These are phyloP conservation scores for Amphiprion clarkii DNA, from an alignment of 2,797 vertebrate species.

Conservation along the genomic window DNA sequence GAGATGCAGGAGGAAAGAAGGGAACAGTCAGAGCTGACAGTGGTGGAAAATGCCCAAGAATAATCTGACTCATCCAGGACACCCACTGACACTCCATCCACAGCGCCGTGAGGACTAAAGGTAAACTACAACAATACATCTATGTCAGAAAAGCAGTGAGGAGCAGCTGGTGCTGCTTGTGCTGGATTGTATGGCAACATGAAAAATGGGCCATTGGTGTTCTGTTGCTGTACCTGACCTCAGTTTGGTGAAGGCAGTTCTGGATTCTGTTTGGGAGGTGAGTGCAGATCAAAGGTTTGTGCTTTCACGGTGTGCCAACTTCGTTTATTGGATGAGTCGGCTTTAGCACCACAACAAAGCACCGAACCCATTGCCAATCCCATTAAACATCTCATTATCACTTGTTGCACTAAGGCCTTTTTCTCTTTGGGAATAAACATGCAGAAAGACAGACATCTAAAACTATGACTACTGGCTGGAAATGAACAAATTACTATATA, in stretches of 20 bases:
- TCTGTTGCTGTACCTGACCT: conserved; percentile 19
- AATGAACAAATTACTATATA: neutral
- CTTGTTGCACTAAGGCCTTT: conserved; percentile 25
- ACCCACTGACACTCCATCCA: conserved; percentile 35
- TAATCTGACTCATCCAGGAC: conserved; percentile 52
- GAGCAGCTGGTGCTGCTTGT: conserved; percentile 39
- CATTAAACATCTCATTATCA: conserved; percentile 35
- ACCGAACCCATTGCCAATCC: conserved; percentile 3
- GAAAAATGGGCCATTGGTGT: conserved; percentile 41
- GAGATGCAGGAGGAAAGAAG: conserved; percentile 3
- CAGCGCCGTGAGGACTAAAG: conserved; percentile 26
- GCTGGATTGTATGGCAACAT: conserved; percentile 40
- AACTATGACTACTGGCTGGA: conserved; percentile 21
- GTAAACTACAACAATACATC: conserved; percentile 57
- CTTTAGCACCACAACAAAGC: conserved; percentile 25
- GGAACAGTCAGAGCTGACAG: conserved; percentile 27
- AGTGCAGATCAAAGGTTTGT: conserved; percentile 41
- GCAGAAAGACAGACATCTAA: neutral
- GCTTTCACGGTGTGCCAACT: conserved; percentile 28
- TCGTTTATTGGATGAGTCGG: conserved; percentile 41
- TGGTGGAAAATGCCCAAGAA: conserved; percentile 45
- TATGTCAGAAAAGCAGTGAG: conserved; percentile 62
- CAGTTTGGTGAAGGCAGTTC: conserved; percentile 19
- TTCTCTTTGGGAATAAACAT: neutral
- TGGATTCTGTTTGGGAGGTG: conserved; percentile 17